Conservation (phyloP, 30 jellyfish, hydroid and myxozoan species). For the Aurelia sp. region DNA sequence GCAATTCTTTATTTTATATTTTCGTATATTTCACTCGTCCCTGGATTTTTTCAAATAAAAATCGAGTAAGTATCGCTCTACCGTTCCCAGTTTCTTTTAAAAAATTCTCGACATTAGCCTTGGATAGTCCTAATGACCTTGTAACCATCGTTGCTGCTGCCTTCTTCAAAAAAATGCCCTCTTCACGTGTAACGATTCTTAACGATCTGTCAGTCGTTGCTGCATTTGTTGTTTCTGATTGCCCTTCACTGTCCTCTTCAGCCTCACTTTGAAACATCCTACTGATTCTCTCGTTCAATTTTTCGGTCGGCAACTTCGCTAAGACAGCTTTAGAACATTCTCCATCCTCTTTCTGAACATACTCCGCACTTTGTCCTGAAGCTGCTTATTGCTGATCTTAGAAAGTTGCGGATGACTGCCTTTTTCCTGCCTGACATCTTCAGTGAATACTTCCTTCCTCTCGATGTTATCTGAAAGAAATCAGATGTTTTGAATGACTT, state of each 20-base stretch:
- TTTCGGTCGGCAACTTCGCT: too few relatives aligned
- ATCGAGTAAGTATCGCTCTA: not conserved
- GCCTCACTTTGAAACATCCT: not conserved
- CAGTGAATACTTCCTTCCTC: not conserved
- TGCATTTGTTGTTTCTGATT: not conserved
- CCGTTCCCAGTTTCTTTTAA: not conserved
- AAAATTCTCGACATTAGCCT: not conserved
- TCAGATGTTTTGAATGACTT: too few relatives aligned
- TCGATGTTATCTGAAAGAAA: not conserved
- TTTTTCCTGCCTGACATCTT: not conserved
- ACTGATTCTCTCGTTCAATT: too few relatives aligned
- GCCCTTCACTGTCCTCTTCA: not conserved
- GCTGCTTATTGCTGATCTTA: not conserved
- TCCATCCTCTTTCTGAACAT: not conserved
- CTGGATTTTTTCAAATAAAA: not conserved
- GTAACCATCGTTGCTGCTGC: not conserved
- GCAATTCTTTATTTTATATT: not conserved
- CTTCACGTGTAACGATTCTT: not conserved
- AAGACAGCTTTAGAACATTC: too few relatives aligned
- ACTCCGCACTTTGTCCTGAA: not conserved
- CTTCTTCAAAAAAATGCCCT: not conserved
- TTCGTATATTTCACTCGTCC: slow-evolving; percentile 1
- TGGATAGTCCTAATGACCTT: not conserved
- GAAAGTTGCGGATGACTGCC: not conserved
- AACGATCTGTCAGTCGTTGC: not conserved